Base-by-base conservation (phyloP, 2,797 vertebrate genomes). In the Gobionotothen gibberifrons region DNA sequence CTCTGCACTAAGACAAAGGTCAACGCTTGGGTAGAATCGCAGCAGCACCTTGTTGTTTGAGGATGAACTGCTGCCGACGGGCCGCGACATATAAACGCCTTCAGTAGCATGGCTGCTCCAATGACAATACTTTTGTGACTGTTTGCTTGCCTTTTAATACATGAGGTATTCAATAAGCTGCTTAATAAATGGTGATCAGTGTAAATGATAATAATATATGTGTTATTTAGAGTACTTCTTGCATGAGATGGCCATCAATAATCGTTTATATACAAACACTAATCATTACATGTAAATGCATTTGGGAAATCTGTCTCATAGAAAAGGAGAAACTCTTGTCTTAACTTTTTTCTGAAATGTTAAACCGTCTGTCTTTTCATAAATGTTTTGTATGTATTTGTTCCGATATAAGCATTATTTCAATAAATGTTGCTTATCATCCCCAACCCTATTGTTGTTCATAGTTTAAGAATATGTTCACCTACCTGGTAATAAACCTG, bases 141-240 rank as follows among this genome's bases (percentile, higher is more conserved):
- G 0, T 57, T 81, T 49, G 75, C 40, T 58, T 60, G 46, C 47
- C 26, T 70, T 75, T 52, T n/a, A 29, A 77, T 22, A 68, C 26
- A 49, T 19, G 19, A 19, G 6, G 46, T 59, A 66, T 56, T 66
- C 16, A 62, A 74, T 72, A 72, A 76, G 63, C 60, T 82, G 52
- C 72, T 68, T 76, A 60, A 82, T 78, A 51, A 40, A 57, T 70
- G 63, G 78, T 81, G 62, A 60, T 74, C 49, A 79, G 16, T 80
- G 72, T 79, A 53, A 82, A 74, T 70, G 36, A 51, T 39, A n/a
- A 58, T 14, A 52, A 40, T 51, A 39, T 36, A 49, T 76, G 15
- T 73, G 9, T 1, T 62, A 69, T 66, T 46, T 47, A 21, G 32
- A 59, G 13, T 48, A 17, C 36, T 46, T 66, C 16, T 36, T 67